phyloP scores from a whole-genome alignment of 2,888 invertebrate genomes.

The Diabrotica balteata region DNA sequence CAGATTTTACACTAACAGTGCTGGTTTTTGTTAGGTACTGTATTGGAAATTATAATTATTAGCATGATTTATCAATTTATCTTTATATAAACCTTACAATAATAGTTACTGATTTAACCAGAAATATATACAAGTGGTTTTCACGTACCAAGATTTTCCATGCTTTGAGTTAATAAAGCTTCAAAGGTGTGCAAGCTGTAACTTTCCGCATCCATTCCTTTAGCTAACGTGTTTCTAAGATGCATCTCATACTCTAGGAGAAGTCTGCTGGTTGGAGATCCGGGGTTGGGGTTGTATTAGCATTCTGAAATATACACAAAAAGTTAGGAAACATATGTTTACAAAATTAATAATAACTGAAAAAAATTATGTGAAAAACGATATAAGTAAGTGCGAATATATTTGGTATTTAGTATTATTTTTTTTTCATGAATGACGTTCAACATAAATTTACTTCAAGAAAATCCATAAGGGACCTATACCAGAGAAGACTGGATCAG shows the following conservation, averaged over 20 bases:
- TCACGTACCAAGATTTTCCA: slow-evolving; percentile 87
- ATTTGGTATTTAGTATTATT: too few species aligned
- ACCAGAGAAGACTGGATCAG: too few species aligned
- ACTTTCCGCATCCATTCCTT: slow-evolving; percentile 95
- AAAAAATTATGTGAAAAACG: too few species aligned
- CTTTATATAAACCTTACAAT: not conserved
- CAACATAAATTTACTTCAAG: too few species aligned
- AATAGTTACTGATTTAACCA: not conserved
- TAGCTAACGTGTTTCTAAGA: slow-evolving; percentile 87
- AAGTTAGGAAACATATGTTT: not conserved
- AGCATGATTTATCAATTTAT: not conserved
- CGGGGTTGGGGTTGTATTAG: slow-evolving; percentile 77
- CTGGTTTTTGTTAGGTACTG: not conserved
- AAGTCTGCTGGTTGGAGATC: slow-evolving; percentile 84
- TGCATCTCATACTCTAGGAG: slow-evolving; percentile 94
- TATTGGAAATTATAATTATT: not conserved
- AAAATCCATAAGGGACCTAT: too few species aligned
- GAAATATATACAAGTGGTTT: not conserved
- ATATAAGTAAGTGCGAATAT: too few species aligned
- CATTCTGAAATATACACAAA: slow-evolving; percentile 58
- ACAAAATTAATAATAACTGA: not conserved
- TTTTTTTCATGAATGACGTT: too few species aligned
- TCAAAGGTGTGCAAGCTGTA: slow-evolving; percentile 94
- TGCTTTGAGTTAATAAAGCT: slow-evolving; percentile 89
- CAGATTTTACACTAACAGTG: not conserved